phyloP scores from a whole-genome alignment of 1,140 invertebrate species.

The Caenorhabditis briggsae region DNA sequence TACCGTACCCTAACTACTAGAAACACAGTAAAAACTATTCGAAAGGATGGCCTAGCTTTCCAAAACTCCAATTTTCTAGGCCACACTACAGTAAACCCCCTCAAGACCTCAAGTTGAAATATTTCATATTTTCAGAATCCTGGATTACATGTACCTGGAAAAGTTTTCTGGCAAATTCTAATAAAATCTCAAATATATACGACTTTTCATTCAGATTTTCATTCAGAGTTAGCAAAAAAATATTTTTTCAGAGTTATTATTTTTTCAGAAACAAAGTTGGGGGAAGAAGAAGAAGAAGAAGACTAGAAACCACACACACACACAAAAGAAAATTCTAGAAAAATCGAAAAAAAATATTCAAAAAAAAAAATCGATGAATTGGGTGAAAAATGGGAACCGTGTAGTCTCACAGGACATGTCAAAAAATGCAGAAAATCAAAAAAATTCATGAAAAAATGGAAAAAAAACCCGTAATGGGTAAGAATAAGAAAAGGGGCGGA shows the following conservation, averaged over 20 bases:
- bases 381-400: slow-evolving; percentile 3
- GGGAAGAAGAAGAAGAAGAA: slow-evolving; percentile 1
- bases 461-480: slow-evolving; percentile 40
- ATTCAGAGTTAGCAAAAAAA: background rate
- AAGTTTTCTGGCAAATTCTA: background rate
- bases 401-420: slow-evolving; percentile 40
- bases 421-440: background rate
- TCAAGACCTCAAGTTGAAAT: background rate
- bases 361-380: background rate
- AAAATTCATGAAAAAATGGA: background rate
- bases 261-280: background rate
- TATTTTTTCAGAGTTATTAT: background rate
- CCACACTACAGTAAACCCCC: no score
- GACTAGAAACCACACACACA: slow-evolving; percentile 43
- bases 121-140: no score
- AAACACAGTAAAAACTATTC: no score
- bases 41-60: background rate
- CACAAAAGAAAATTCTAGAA: background rate
- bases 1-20: no score
- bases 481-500: slow-evolving; percentile 18
- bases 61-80: background rate
- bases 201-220: background rate
- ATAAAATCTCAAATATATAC: no score
- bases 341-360: background rate
- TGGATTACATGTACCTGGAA: background rate